A percentile compares a stretch with the other conserved stretches of the same genome.
Conservation (phyloP, 2,113 vertebrate genomes). For the Ciconia boyciana region DNA sequence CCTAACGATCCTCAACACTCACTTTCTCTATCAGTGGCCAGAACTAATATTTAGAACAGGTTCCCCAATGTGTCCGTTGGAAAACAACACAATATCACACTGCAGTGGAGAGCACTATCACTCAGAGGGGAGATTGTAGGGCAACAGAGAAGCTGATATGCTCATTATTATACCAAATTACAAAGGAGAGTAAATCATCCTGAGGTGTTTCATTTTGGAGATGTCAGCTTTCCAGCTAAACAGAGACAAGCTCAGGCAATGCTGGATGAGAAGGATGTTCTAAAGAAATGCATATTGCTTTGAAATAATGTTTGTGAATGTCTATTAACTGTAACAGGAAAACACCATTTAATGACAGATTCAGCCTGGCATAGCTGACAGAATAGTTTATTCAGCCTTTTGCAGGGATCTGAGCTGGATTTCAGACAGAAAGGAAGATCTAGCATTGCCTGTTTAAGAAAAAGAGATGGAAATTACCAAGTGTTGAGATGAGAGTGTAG, state of each 20-base stretch:
- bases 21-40: background rate
- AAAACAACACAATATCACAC: background rate
- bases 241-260: background rate
- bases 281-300: background rate
- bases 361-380: background rate
- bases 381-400: background rate
- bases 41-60: background rate
- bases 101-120: background rate
- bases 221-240: background rate
- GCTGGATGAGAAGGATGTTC: background rate
- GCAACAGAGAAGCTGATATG: background rate
- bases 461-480: background rate
- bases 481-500: background rate
- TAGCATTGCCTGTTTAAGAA: slow-evolving; percentile 15
- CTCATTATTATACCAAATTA: background rate
- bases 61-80: background rate
- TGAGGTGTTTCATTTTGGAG: background rate
- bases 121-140: background rate
- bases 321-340: background rate
- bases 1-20: background rate
- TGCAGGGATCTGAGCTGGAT: background rate
- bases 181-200: background rate
- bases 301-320: background rate
- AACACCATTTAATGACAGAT: background rate
- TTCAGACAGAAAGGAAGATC: background rate